Base-by-base conservation (phyloP, 2,113 vertebrate genomes). In the Alectura lathami region DNA sequence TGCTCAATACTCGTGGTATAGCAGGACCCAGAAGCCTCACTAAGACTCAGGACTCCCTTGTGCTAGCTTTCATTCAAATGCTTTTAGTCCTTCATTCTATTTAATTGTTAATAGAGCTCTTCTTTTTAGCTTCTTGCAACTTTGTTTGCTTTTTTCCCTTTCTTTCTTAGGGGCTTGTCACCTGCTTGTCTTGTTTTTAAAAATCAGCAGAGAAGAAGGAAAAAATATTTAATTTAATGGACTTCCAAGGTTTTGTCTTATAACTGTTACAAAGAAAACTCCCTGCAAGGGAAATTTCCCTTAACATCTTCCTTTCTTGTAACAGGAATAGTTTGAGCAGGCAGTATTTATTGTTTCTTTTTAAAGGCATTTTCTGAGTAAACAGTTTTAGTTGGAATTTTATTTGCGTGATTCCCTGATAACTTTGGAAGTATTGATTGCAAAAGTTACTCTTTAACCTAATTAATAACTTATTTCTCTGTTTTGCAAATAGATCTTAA, bases 311-410 rank as follows among this genome's bases (percentile, higher is more conserved):
- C 13, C 22, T 80, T 86, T 62, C 54, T 48, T 0, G 0, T 38
- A 84, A 81, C 3, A 70, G 47, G 36, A 91, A 62, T 2, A 8
- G 15, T 78, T 63, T 75, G 42, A 92, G 57, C 8, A 6, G 66
- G 8, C 16, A 67, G 22, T 16, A 42, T 8, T 83, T 79, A 62
- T 84, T 68, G 22, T 79, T 92, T 78, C 17, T 70, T 81, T 89
- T 85, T 47, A 68, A 81, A 82, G 30, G 62, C 5, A 27, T 81
- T 89, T 89, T 94, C 57, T 47, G 38, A 96, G 68, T 79, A 92
- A 96, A 79, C 16, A 72, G 30, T 30, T 87, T 74, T 30, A 64
- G 23, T 23, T 78, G 27, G 27, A 63, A 23, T 48, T 57, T 67
- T 76, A 51, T 86, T 86, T 69, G 7, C 11, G 57, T 87, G 47